Conservation (phyloP, 2,113 vertebrate genomes). For the Brienomyrus brachyistius region DNA sequence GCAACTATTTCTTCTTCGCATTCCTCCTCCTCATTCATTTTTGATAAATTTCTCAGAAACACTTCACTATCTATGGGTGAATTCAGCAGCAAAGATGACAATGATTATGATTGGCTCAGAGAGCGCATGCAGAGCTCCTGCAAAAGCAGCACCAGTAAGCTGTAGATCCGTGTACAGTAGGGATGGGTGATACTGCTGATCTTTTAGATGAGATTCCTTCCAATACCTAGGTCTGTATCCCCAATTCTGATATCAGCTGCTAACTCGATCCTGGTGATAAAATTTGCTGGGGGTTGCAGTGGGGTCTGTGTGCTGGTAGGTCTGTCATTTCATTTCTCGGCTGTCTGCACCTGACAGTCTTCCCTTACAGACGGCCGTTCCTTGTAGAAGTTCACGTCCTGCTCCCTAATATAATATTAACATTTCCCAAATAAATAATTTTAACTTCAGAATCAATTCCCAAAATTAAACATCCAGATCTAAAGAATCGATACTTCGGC, state of each 20-base stretch:
- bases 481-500: not conserved
- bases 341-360: not conserved
- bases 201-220: not conserved
- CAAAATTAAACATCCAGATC: not conserved
- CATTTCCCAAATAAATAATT: not conserved
- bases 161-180: not conserved
- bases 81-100: too few species aligned
- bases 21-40: too few species aligned
- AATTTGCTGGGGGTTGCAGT: not conserved
- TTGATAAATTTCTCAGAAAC: too few species aligned
- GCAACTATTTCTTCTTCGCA: too few species aligned
- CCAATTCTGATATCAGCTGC: not conserved
- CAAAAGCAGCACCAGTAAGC: not conserved
- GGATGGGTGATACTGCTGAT: not conserved
- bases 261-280: not conserved
- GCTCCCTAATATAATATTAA: not conserved
- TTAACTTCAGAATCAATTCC: not conserved
- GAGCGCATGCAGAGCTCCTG: too few species aligned
- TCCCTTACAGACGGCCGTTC: not conserved
- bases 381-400: not conserved
- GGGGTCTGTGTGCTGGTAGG: not conserved
- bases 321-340: not conserved
- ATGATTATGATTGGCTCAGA: too few species aligned
- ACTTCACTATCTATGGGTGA: too few species aligned
- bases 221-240: not conserved